Evolutionary conservation across 1,140 invertebrate genomes (phyloP).

Genomic region (Caenorhabditis tropicalis): DNA sequence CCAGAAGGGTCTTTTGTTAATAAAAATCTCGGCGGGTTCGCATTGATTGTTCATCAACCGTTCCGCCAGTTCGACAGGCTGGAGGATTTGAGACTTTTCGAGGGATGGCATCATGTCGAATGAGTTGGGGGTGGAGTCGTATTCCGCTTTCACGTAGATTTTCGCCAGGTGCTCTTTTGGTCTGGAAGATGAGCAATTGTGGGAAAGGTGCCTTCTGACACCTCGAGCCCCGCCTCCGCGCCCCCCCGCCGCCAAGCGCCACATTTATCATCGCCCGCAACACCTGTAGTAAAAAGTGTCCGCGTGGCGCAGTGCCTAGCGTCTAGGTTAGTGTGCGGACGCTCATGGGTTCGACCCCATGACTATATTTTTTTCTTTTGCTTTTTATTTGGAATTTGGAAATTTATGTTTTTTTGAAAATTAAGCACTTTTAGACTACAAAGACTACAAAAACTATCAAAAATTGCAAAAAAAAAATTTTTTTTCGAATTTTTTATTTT

Average conservation of each 20-base stretch:
- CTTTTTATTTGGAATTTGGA: too few species aligned
- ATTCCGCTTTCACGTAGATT: neutral
- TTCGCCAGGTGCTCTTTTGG: neutral
- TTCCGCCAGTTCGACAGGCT: neutral
- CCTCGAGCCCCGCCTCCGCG: neutral
- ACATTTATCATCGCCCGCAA: too few species aligned
- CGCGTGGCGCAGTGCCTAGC: too few species aligned
- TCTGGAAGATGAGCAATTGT: neutral
- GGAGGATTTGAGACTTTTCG: neutral
- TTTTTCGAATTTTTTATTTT: too few species aligned
- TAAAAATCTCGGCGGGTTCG: neutral
- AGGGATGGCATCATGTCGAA: neutral
- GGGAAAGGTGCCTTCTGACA: neutral
- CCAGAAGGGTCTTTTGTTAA: neutral
- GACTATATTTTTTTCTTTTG: too few species aligned
- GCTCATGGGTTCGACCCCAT: too few species aligned
- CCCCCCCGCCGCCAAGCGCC: neutral
- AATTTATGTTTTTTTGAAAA: too few species aligned
- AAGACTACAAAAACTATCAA: too few species aligned
- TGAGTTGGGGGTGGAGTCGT: neutral
- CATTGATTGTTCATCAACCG: neutral
- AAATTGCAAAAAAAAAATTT: too few species aligned
- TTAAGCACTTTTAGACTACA: too few species aligned
- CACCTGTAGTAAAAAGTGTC: too few species aligned
- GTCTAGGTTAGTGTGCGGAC: too few species aligned